These are phyloP conservation scores for Cyphomyrus plagiostoma DNA, from an alignment of 2,113 vertebrate genomes.

Conservation along the genomic window DNA sequence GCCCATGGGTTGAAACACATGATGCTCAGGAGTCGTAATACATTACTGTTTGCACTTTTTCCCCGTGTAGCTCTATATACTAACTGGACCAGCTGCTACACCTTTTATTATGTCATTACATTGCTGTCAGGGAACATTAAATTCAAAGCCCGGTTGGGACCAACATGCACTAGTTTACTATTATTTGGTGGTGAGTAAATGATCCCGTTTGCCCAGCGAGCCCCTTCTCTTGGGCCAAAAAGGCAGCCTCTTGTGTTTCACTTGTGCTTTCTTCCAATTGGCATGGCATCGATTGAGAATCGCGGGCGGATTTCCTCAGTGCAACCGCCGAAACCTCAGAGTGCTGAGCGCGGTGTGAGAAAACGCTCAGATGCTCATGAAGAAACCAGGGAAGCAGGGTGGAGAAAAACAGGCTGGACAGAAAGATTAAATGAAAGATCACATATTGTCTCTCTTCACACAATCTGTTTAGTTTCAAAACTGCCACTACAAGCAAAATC, in stretches of 20 bases:
- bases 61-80: background rate
- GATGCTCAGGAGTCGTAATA: background rate
- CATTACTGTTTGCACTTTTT: background rate
- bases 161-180: background rate
- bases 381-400: background rate
- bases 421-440: background rate
- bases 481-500: background rate
- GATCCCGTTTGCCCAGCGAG: background rate
- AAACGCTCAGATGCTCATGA: background rate
- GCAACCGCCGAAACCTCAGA: background rate
- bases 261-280: background rate
- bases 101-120: constrained; percentile 9
- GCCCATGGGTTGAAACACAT: background rate
- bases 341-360: background rate
- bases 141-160: background rate
- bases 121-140: background rate
- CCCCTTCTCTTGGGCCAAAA: background rate
- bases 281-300: background rate
- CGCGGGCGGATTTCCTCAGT: background rate
- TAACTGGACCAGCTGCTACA: background rate
- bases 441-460: background rate
- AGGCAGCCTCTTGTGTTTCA: background rate
- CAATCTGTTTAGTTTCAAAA: constrained; percentile 10
- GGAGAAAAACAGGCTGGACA: background rate
- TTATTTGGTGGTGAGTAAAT: constrained; percentile 14